Evolutionary conservation across 2,888 invertebrate species (phyloP).

Genomic region (Brassicogethes aeneus): DNA sequence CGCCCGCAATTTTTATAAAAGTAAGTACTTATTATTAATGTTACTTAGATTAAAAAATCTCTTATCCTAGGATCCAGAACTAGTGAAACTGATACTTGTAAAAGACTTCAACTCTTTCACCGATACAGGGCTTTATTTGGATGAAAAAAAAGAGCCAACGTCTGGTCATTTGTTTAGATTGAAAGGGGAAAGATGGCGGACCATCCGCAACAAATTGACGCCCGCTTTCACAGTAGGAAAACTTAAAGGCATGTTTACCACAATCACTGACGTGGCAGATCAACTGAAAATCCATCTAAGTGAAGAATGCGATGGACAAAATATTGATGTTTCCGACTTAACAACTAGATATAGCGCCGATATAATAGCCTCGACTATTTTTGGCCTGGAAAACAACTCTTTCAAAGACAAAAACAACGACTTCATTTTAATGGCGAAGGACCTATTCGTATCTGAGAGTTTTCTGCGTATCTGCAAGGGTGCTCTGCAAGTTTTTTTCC

Average conservation of each 20-base stretch:
- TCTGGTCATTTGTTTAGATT: conserved; percentile 47
- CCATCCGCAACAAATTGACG: conserved; percentile 48
- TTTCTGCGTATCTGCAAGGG: conserved; percentile 6
- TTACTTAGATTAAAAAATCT: neutral
- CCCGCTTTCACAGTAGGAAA: conserved; percentile 55
- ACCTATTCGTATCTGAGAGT: conserved; percentile 5
- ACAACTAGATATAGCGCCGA: conserved; percentile 12
- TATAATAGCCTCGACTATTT: conserved; percentile 13
- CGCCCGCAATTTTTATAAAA: conserved; percentile 9
- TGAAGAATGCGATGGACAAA: neutral
- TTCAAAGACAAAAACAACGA: conserved; percentile 13
- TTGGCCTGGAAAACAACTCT: conserved; percentile 15
- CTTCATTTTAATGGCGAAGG: conserved; percentile 9
- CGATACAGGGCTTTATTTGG: conserved; percentile 50
- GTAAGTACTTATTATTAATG: conserved; percentile 2
- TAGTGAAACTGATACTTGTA: conserved; percentile 26
- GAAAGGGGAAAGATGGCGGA: conserved; percentile 48
- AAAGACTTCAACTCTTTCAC: conserved; percentile 30
- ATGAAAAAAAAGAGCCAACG: conserved; percentile 47
- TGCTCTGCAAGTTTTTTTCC: conserved; percentile 11
- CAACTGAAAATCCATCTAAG: neutral
- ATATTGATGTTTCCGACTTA: conserved; percentile 12
- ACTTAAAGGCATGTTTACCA: conserved; percentile 49
- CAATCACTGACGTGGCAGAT: conserved; percentile 9
- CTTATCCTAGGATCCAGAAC: conserved; percentile 20